A percentile compares a stretch with the other conserved stretches of the same genome.
Conservation (phyloP, 2,113 vertebrate genomes). For the Microcebus lehilahytsara region DNA sequence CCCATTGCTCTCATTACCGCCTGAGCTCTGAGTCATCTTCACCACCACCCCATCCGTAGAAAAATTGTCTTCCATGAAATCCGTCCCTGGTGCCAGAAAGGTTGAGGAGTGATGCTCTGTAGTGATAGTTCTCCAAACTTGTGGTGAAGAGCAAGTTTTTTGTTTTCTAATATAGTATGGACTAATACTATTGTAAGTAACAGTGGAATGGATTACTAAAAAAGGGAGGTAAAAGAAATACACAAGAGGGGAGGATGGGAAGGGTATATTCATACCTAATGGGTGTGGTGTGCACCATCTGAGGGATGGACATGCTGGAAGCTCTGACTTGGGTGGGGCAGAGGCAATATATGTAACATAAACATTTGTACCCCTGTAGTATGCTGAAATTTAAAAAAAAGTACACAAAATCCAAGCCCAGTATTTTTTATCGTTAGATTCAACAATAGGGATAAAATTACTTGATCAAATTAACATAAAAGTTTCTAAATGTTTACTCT, state of each 20-base stretch:
- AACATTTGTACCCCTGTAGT: too few species aligned
- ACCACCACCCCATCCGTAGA: too few species aligned
- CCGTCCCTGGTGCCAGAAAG: too few species aligned
- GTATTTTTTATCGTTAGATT: conserved; percentile 34
- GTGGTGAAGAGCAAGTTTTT: background rate
- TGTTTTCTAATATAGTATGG: background rate
- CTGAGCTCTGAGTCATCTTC: too few species aligned
- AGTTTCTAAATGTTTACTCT: background rate
- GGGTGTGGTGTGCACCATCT: too few species aligned
- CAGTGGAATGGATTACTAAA: background rate
- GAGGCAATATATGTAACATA: too few species aligned
- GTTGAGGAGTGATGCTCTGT: too few species aligned
- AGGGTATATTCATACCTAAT: too few species aligned
- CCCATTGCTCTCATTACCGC: too few species aligned
- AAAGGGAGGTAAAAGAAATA: background rate
- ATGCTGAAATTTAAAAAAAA: background rate
- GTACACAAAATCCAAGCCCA: background rate
- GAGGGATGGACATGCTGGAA: too few species aligned
- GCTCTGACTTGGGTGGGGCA: too few species aligned
- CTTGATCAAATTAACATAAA: background rate
- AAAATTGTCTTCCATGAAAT: too few species aligned
- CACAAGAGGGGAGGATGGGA: background rate
- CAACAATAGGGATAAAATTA: background rate
- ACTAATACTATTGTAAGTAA: background rate
- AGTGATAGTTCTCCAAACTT: background rate